Conservation (phyloP, 2,797 vertebrate species). For the Mus spretus region DNA sequence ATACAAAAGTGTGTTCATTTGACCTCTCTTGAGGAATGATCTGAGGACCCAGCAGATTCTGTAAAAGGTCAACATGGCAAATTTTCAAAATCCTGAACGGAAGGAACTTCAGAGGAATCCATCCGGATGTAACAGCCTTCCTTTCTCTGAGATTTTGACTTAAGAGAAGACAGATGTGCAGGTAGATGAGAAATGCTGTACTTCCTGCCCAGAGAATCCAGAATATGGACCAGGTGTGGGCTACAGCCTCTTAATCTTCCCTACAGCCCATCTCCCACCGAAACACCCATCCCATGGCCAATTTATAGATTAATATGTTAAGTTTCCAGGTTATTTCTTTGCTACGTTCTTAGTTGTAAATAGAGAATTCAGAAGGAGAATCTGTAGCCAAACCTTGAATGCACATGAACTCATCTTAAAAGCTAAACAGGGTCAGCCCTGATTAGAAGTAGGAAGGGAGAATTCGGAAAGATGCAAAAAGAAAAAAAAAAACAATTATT, state of each 20-base stretch:
- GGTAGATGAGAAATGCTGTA: conserved; percentile 31
- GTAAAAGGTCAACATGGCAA: conserved; percentile 71
- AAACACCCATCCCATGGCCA: background rate
- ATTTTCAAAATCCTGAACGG: conserved; percentile 73
- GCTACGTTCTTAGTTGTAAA: conserved; percentile 38
- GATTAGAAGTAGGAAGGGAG: background rate
- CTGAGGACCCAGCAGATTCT: conserved; percentile 52
- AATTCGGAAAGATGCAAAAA: conserved; percentile 61
- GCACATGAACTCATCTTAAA: background rate
- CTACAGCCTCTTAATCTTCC: background rate
- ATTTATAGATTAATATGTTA: background rate
- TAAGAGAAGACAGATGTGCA: conserved; percentile 77
- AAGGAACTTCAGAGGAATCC: conserved; percentile 76
- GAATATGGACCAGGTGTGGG: background rate
- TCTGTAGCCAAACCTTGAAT: background rate
- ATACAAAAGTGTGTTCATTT: conserved; percentile 55
- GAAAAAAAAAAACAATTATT: conserved; percentile 31
- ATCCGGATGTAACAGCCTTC: conserved; percentile 52
- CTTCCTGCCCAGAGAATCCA: conserved; percentile 58
- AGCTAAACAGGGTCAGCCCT: background rate
- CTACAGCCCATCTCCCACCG: background rate
- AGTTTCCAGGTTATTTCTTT: conserved; percentile 8
- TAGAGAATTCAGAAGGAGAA: conserved; percentile 53
- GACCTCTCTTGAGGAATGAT: conserved; percentile 63
- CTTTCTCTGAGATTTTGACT: conserved; percentile 68